phyloP scores from a whole-genome alignment of 2,113 vertebrate species.

The Megaleporinus macrocephalus region DNA sequence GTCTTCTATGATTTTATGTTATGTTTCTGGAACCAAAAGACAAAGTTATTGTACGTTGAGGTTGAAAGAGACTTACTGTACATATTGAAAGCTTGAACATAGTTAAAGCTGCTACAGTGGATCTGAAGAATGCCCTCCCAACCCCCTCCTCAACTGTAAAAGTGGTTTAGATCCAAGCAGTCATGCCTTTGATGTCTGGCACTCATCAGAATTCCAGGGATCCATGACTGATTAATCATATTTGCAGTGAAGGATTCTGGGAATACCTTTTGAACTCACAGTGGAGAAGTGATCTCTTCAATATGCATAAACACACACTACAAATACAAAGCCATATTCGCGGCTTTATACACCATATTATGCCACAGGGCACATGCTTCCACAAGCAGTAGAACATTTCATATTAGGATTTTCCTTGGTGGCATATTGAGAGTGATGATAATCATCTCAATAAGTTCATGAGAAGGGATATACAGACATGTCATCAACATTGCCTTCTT shows the following conservation, averaged over 20 bases:
- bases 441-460: not conserved
- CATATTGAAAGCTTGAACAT: not conserved
- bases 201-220: slow-evolving; percentile 29
- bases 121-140: slow-evolving; percentile 1
- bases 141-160: slow-evolving; percentile 14
- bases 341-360: not conserved
- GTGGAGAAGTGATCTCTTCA: slow-evolving; percentile 3
- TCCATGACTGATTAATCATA: slow-evolving; percentile 43
- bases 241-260: slow-evolving; percentile 9
- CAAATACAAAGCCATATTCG: not conserved
- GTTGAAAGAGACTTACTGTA: not conserved
- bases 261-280: slow-evolving; percentile 19
- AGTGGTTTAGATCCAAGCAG: slow-evolving; percentile 3
- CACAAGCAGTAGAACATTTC: not conserved
- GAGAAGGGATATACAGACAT: not conserved
- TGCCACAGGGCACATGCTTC: not conserved
- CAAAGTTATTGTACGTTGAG: not conserved
- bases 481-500: slow-evolving; percentile 10
- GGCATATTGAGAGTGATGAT: slow-evolving; percentile 14
- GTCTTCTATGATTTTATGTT: too few species aligned
- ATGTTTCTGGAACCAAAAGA: too few species aligned
- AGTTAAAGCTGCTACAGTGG: slow-evolving; percentile 1
- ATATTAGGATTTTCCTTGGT: slow-evolving; percentile 27
- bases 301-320: slow-evolving; percentile 4
- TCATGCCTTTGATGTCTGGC: slow-evolving; percentile 35